Evolutionary conservation across 1,140 invertebrate species (phyloP), one percentile per base, ranked within the genome.

Genomic region (Dryas iulia): DNA sequence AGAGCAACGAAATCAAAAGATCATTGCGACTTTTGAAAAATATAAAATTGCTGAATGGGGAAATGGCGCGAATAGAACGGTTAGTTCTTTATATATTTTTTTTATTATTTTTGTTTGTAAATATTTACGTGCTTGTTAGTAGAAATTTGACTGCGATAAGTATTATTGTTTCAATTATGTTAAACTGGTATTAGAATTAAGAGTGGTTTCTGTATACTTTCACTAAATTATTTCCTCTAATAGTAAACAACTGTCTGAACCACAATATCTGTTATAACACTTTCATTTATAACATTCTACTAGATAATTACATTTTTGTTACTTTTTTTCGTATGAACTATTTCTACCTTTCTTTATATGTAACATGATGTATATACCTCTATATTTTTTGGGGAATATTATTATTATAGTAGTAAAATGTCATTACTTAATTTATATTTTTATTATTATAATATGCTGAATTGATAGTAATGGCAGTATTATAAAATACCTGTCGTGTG

Each of bases 21-120:
- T 92, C n/a, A 78, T 82, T 8, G 91, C 90, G n/a, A 89, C 86
- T 10, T 91, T 84, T 47, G 89, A 91, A 62, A 90, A 89, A 74
- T 91, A 81, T 71, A 92, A 89, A 76, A 89, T 88, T 33, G 80
- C 77, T 7, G 74, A 89, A 79, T 91, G 88, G 89, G 87, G 87
- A 64, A 82, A 83, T 26, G 80, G 74, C 25, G 63, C 64, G 21
- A 47, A 63, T 12, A 83, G 82, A 81, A 75, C 73, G 85, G 88
- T 90, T 79, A 71, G 82, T 78, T 71, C 31, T 62, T 60, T 61
- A 3, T 39, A 28, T 28, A 61, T 75, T 65, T 69, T 61, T 30
- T 65, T 66, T 39, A 52, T 71, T 73, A 56, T 61, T 66, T 26
- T 54, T 65, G 72, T 66, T 64, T 1, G 14, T 47, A 18, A 14